These are phyloP conservation scores for Dryas iulia DNA, from an alignment of 1,140 invertebrate species.

Conservation along the genomic window DNA sequence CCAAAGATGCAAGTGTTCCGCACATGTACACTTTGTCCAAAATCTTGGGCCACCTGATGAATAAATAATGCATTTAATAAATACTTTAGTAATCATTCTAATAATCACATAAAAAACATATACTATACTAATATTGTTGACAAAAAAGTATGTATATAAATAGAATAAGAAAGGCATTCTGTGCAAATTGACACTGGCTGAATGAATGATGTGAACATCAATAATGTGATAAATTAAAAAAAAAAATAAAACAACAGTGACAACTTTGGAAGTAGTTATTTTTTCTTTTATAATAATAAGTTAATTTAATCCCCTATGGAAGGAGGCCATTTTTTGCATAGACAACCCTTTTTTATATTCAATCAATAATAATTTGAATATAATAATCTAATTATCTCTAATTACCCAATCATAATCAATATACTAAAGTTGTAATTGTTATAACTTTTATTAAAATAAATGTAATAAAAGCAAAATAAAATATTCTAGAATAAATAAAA, in stretches of 20 bases:
- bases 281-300: neutral
- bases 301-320: neutral
- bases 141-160: neutral
- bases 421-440: too few species aligned
- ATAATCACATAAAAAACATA: too few species aligned
- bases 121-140: neutral
- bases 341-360: too few species aligned
- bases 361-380: too few species aligned
- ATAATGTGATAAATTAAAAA: too few species aligned
- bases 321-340: neutral
- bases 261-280: too few species aligned
- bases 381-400: too few species aligned
- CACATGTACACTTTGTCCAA: constrained; percentile 88
- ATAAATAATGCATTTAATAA: too few species aligned
- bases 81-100: too few species aligned
- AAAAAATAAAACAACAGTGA: too few species aligned
- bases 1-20: constrained; percentile 94
- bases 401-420: too few species aligned
- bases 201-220: too few species aligned
- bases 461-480: neutral
- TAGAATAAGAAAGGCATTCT: neutral
- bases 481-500: neutral
- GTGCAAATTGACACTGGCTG: neutral
- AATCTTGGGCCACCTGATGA: constrained; percentile 90
- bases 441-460: neutral